phyloP scores from a whole-genome alignment of 2,888 invertebrate species.

The Platycheirus rosarum region DNA sequence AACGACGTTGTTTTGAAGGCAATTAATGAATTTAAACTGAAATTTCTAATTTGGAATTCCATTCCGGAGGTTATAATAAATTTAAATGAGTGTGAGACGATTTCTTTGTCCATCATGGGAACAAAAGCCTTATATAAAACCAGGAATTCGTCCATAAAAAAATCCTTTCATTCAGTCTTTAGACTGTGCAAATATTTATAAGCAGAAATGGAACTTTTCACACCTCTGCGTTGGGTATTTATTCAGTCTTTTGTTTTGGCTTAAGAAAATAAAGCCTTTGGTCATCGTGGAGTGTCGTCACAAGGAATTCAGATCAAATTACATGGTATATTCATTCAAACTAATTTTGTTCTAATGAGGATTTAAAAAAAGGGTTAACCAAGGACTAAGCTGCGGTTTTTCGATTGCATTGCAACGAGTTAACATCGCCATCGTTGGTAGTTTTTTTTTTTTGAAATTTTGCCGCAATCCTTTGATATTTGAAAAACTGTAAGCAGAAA shows the following conservation, averaged over 20 bases:
- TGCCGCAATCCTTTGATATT: conserved; percentile 44
- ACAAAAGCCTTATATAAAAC: conserved; percentile 20
- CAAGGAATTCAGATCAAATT: conserved; percentile 50
- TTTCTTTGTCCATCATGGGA: conserved; percentile 17
- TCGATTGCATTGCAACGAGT: not conserved
- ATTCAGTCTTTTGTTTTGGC: conserved; percentile 31
- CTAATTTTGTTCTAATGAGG: conserved; percentile 39
- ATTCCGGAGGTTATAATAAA: too few species aligned
- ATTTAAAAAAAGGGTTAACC: conserved; percentile 2
- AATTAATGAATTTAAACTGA: conserved; percentile 34
- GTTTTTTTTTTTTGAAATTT: not conserved
- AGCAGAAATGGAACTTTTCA: conserved; percentile 56
- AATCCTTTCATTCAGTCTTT: not conserved
- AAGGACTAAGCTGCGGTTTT: not conserved
- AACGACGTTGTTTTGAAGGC: conserved; percentile 25
- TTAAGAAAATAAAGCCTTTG: conserved; percentile 22
- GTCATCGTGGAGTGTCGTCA: conserved; percentile 35
- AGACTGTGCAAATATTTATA: conserved; percentile 59
- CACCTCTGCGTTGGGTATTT: conserved; percentile 45
- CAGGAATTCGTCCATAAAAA: conserved; percentile 4
- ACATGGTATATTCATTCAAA: too few species aligned
- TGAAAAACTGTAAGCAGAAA: conserved; percentile 6
- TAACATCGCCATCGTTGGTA: not conserved
- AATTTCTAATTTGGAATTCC: conserved; percentile 22
- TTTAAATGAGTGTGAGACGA: conserved; percentile 48